Evolutionary conservation across 1,140 invertebrate species (phyloP), one percentile per base, ranked within the genome.

Genomic region (Hestina assimilis): DNA sequence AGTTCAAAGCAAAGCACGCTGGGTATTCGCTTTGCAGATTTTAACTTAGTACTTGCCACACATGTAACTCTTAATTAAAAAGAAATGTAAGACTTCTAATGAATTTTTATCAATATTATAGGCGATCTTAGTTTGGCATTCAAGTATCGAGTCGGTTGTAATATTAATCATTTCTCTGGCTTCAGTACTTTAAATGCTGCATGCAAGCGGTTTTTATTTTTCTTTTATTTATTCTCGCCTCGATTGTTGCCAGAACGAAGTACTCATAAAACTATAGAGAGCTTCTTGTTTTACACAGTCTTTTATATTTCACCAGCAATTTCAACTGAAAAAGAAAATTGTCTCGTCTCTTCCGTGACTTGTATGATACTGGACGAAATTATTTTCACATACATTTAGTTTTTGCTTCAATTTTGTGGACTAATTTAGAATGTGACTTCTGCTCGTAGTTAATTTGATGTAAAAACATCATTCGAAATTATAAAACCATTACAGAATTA

Each of bases 81-180:
- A 38, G 19, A 38, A 9, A 14, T 9, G 19, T n/a, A 17, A 15
- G 8, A 4, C 9, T 7, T 40, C 3, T n/a, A n/a, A n/a, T n/a
- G n/a, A n/a, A n/a, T n/a, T n/a, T n/a, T n/a, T n/a, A n/a, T 23
- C 29, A 42, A 40, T 63, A 17, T 59, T 53, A 59, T 65, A n/a
- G n/a, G n/a, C n/a, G n/a, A n/a, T n/a, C n/a, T n/a, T n/a, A 59
- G 59, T 60, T 58, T 58, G 59, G 64, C 68, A 80, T 80, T 83
- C 80, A 76, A 72, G 71, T 42, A 63, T 56, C 64, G 38, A 62
- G 69, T 68, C 45, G 78, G 67, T 75, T 80, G 79, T 77, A 76
- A 85, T 85, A 83, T 83, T 83, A 75, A 81, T 83, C 74, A 81
- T 78, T 72, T 66, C 68, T 72, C 74, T 75, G 67, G 75, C 75